Conservation (phyloP, 2,113 vertebrate species). For the Planiliza haematocheilus region DNA sequence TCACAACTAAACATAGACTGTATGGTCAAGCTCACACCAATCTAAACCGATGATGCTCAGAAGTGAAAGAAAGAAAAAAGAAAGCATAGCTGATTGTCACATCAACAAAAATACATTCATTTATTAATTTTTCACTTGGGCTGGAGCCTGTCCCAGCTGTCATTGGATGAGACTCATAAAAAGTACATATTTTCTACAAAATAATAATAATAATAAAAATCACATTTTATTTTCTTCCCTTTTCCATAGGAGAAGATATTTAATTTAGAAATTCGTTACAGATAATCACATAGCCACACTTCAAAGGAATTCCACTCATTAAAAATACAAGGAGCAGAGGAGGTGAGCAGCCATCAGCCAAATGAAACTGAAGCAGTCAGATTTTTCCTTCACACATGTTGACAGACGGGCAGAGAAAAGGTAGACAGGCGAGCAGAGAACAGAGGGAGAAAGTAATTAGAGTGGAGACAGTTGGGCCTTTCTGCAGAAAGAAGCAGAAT, state of each 20-base stretch:
- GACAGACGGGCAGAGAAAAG: background rate
- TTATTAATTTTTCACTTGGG: too few relatives aligned
- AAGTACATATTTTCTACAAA: background rate
- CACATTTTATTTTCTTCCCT: too few relatives aligned
- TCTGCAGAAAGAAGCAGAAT: background rate
- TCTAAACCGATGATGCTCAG: background rate
- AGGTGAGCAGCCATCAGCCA: constrained; percentile 10
- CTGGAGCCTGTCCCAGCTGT: too few relatives aligned
- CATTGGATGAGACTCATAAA: too few relatives aligned
- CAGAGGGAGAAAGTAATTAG: background rate
- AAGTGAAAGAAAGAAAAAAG: background rate
- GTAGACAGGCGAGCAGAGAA: background rate
- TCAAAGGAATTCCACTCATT: constrained; percentile 31
- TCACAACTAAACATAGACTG: background rate
- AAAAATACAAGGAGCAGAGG: constrained; percentile 30
- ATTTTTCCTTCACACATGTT: constrained; percentile 6
- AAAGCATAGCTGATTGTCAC: too few relatives aligned
- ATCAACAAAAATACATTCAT: background rate
- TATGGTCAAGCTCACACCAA: too few relatives aligned
- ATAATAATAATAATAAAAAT: too few relatives aligned
- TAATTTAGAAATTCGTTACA: background rate
- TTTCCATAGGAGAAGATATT: background rate
- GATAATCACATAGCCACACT: background rate
- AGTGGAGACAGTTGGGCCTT: background rate
- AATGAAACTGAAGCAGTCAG: constrained; percentile 14